Evolutionary conservation across 1,140 invertebrate genomes (phyloP).

Genomic region (Prorops nasuta): DNA sequence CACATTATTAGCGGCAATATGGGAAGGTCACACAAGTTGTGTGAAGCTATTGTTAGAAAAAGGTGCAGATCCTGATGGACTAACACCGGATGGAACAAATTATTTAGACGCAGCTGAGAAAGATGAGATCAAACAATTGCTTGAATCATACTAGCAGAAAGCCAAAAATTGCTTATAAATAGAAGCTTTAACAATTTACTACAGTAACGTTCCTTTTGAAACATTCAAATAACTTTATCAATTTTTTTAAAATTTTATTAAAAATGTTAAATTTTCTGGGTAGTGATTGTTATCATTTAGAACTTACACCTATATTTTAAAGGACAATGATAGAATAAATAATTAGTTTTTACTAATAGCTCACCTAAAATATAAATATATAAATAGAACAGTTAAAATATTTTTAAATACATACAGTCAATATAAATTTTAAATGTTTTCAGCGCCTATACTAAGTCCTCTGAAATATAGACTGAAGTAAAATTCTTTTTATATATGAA

Average conservation of each 20-base stretch:
- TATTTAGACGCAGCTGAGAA: slow-evolving; percentile 90
- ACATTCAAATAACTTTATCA: slow-evolving; percentile 38
- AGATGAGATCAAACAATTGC: slow-evolving; percentile 82
- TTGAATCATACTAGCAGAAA: slow-evolving; percentile 53
- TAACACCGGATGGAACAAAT: slow-evolving; percentile 80
- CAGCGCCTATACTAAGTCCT: too few relatives aligned
- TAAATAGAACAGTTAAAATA: too few relatives aligned
- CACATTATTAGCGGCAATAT: slow-evolving; percentile 88
- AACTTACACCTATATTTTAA: too few relatives aligned
- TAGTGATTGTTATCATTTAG: slow-evolving; percentile 2
- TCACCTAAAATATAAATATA: too few relatives aligned
- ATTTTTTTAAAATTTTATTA: slow-evolving; percentile 5
- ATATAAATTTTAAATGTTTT: too few relatives aligned
- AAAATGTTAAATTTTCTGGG: slow-evolving; percentile 7
- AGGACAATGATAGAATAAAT: too few relatives aligned
- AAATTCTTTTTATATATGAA: too few relatives aligned
- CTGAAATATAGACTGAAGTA: too few relatives aligned
- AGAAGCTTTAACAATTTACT: slow-evolving; percentile 50
- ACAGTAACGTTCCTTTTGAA: slow-evolving; percentile 51
- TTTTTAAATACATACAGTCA: too few relatives aligned
- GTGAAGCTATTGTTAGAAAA: slow-evolving; percentile 84
- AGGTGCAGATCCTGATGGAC: slow-evolving; percentile 80
- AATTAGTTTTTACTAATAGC: too few relatives aligned
- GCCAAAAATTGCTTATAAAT: slow-evolving; percentile 39
- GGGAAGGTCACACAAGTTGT: slow-evolving; percentile 92